Base-by-base conservation (phyloP, 1,140 invertebrate genomes). In the Rhopalosiphum padi region DNA sequence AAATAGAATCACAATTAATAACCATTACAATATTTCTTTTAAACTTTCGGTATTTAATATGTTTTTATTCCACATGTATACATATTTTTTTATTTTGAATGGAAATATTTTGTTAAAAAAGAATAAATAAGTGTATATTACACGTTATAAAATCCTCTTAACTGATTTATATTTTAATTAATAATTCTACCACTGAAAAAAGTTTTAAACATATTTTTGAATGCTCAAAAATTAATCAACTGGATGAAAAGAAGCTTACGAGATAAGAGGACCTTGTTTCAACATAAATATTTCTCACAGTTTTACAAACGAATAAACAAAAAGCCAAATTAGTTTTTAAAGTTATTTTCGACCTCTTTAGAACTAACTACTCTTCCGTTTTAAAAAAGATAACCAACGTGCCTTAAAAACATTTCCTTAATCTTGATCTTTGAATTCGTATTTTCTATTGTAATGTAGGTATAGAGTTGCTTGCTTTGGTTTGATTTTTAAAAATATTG, bases 261-360 rank as follows among this genome's bases (percentile, higher is more conserved):
- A 60, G 89, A 90, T 90, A 90, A 90, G 55, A 43, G 55, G n/a
- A n/a, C 8, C 37, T 90, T 37, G 35, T 60, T 51, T 23, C 51
- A 25, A 68, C 53, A 90, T 43, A 90, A 41, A 90, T 77, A 77
- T n/a, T 90, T 90, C 23, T 60, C 53, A 60, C 37, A 41, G 37
- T 92, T 92, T 82, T 25, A 92, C 30, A 92, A 92, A 83, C 22
- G n/a, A 92, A 82, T 83, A 48, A 92, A 51, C 41, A 92, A 48
- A 82, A 11, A 35, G n/a, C n/a, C 21, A 92, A 92, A 92, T 92
- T 82, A 83, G 43, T 83, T 92, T 92, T 48, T 55, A 35, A 92
- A 48, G 68, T 92, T 51, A 46, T 91, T 92, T 83, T 35, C 51
- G 43, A 46, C 22, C 55, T 91, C 60, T 91, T 82, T n/a, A 77